Base-by-base conservation (phyloP, 1,140 invertebrate species). In the Xylocopa sonorina region DNA sequence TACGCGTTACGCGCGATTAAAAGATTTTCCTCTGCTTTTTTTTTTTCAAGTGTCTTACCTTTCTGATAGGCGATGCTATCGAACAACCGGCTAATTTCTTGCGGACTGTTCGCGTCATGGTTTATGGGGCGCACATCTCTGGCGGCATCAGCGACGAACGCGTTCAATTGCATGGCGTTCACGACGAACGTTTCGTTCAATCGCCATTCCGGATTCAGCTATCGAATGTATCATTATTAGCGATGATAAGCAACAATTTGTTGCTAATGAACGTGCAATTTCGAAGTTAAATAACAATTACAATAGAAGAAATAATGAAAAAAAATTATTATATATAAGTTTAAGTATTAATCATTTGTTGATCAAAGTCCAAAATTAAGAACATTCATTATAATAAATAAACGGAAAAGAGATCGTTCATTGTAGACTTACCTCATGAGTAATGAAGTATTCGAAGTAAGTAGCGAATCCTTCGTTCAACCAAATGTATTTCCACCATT, bases 131-230 rank as follows among this genome's bases (percentile, higher is more conserved):
- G 97, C 0, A 95, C 95, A 10, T 93, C 94, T 14, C 92, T 89
- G 0, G 94, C 91, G 4, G 95, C 94, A 91, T 98, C 97, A 24
- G 93, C 89, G 50, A 94, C 92, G 72, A 98, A 93, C 2, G 95
- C 95, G 62, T 93, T 90, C 38, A 92, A 92, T 79, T 97, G 96
- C 27, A 96, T 88, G 10, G 94, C 95, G 58, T 95, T 93, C 16
- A 96, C 90, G 16, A 97, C 94, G 90, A 97, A 97, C 90, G 96
- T 95, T 81, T 97, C 96, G 94, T 96, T 95, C 94, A 97, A 95
- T 85, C 95, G 94, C 96, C 96, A 98, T 71, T 93, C 89, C 10
- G 94, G 93, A n/a, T n/a, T n/a, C n/a, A n/a, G n/a, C n/a, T n/a
- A n/a, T n/a, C n/a, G n/a, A n/a, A n/a, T n/a, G n/a, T n/a, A n/a